Base-by-base conservation (phyloP, 2,888 invertebrate genomes). In the Agrypnus murinus region DNA sequence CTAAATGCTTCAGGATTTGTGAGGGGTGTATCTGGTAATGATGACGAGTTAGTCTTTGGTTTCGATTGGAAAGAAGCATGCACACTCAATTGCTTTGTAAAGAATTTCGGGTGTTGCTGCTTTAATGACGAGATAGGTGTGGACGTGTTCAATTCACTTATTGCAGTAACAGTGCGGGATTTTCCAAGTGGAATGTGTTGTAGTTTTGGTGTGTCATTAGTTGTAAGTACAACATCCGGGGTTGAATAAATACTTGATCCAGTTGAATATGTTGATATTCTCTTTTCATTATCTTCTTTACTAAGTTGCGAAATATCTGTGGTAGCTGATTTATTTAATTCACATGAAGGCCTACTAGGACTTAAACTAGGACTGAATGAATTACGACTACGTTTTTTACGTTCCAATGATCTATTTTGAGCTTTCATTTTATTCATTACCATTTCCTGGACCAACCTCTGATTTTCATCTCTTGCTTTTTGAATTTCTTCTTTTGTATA, bases 401-500 rank as follows among this genome's bases (percentile, higher is more conserved):
- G 87, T 80, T 90, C 90, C 9, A 90, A 85, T 65, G 89, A 87
- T 77, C 90, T 91, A 77, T 91, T 91, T 78, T 92, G 90, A 1
- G 90, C 89, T 77, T 90, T 89, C 78, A 94, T 86, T 84, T 93
- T 92, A 80, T 93, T 94, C 89, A 95, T 90, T 60, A 96, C 92
- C 85, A 96, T 87, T 82, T 95, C 92, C 79, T 95, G 91, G 53
- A 96, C 93, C 25, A 95, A 87, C 82, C 92, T 93, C 74, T 95
- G 95, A 84, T 95, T 95, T 81, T 94, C 92, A 40, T 92, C 92
- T 65, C 95, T 88, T 82, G 95, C 94, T 80, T 92, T 90, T 74
- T 92, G 92, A 36, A 95, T 89, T 85, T 93, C 92, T 82, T 94
- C 93, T 64, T 82, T 85, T 58, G 82, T 83, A 58, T 84, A 83